Conservation (phyloP, 2,113 vertebrate genomes). For the Turnix velox region DNA sequence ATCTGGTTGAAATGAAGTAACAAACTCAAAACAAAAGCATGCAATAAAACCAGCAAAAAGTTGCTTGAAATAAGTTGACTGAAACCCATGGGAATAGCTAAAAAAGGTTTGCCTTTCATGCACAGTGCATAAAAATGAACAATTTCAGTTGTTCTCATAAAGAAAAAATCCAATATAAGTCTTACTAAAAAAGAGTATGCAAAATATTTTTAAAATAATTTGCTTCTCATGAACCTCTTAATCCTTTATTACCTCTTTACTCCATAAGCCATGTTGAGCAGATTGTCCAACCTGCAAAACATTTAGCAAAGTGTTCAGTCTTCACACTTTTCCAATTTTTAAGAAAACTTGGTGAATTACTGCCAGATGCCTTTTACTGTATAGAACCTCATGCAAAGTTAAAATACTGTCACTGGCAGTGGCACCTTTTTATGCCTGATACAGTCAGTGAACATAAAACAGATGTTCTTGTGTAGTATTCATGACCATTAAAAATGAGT, state of each 20-base stretch:
- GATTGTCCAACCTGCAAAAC: slow-evolving; percentile 95
- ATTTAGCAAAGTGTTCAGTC: slow-evolving; percentile 76
- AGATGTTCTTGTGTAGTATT: not conserved
- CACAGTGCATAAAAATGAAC: slow-evolving; percentile 1
- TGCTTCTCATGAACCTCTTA: slow-evolving; percentile 33
- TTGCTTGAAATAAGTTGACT: not conserved
- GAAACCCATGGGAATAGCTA: not conserved
- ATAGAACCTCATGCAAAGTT: not conserved
- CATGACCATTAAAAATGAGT: not conserved
- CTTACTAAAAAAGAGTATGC: not conserved
- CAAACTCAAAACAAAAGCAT: slow-evolving; percentile 50
- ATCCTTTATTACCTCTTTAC: slow-evolving; percentile 92
- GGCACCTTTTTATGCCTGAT: not conserved
- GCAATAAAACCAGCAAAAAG: slow-evolving; percentile 23
- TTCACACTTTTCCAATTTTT: slow-evolving; percentile 20
- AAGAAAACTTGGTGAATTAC: slow-evolving; percentile 22
- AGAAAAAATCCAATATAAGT: slow-evolving; percentile 62
- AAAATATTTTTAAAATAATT: slow-evolving; percentile 37
- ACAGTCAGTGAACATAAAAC: not conserved
- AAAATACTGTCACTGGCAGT: not conserved
- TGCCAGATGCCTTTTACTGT: not conserved
- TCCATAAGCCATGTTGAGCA: slow-evolving; percentile 99
- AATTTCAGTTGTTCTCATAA: slow-evolving; percentile 8
- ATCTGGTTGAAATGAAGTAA: slow-evolving; percentile 16
- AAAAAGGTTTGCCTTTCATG: slow-evolving; percentile 2